Evolutionary conservation across 2,888 invertebrate species (phyloP).

Genomic region (Cheiracanthium punctorium): DNA sequence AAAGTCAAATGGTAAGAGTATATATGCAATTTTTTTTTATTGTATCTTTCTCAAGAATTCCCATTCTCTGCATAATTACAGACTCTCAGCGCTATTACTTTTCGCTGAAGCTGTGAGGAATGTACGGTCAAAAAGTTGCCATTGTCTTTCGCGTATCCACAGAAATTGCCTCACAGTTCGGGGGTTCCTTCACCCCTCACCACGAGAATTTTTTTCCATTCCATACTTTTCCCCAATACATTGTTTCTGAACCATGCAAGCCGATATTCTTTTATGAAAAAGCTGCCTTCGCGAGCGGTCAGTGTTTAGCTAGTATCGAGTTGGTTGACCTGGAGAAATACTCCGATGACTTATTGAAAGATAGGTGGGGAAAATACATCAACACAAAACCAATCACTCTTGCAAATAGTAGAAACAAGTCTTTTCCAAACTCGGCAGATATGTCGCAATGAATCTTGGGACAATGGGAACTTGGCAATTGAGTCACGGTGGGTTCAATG

Average conservation of each 20-base stretch:
- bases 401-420: too few species aligned
- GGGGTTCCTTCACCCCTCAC: not conserved
- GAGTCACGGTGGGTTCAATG: too few species aligned
- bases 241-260: not conserved
- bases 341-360: not conserved
- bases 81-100: slow-evolving; percentile 32
- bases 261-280: not conserved
- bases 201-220: not conserved
- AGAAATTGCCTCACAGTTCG: not conserved
- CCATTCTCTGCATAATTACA: slow-evolving; percentile 66
- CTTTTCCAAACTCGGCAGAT: too few species aligned
- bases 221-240: not conserved
- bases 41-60: slow-evolving; percentile 32
- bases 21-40: not conserved
- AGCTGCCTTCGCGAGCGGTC: not conserved
- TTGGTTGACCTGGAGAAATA: not conserved
- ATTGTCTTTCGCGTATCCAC: not conserved
- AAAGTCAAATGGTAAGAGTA: slow-evolving; percentile 19
- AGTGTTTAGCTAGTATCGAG: not conserved
- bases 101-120: slow-evolving; percentile 24
- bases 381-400: too few species aligned
- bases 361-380: not conserved
- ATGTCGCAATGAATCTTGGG: too few species aligned
- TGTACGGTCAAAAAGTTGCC: not conserved
- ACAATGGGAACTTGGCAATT: too few species aligned